Evolutionary conservation across 1,140 invertebrate genomes (phyloP), one percentile per base, ranked within the genome.

Genomic region (Littorina saxatilis): DNA sequence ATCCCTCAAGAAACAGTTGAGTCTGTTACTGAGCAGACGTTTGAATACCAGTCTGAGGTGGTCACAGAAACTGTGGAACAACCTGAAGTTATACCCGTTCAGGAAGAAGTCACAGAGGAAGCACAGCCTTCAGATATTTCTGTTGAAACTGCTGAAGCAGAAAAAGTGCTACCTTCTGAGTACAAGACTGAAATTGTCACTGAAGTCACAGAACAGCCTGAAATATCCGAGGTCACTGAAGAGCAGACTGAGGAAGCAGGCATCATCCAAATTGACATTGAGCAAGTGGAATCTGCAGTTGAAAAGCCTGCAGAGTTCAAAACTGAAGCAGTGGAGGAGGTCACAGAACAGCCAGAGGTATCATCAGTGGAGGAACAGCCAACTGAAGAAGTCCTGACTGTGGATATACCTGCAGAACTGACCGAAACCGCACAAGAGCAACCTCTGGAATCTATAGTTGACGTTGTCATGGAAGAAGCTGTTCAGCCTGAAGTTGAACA

Each of bases 261-360:
- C 27, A 58, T 77, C 58, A 68, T 81, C 55, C 84, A 87, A 83
- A 84, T 82, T 35, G 35, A 27, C 29, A 37, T 83, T 35, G 87
- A 90, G 52, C 23, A 86, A 79, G 82, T 20, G 3, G 80, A 83
- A 76, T 77, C 84, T 20, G 66, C 74, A 32, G 82, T 82, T 66
- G 83, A 84, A 79, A 55, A 79, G 39, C 81, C 83, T 58, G 81
- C 80, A 35, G 82, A 85, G 80, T 82, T 61, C 75, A 81, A 88
- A 66, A 79, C 39, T 40, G 83, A 83, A 35, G 35, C 80, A 63
- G 77, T 86, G 73, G 83, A 85, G 58, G 83, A 85, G 20, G 63
- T 72, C 58, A 66, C 66, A 40, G n/a, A n/a, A n/a, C n/a, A n/a
- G n/a, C n/a, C n/a, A n/a, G n/a, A n/a, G n/a, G n/a, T n/a, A n/a